A percentile compares a stretch with the other conserved stretches of the same genome.
phyloP scores from a whole-genome alignment of 2,113 vertebrate species.

The Catagonus wagneri region DNA sequence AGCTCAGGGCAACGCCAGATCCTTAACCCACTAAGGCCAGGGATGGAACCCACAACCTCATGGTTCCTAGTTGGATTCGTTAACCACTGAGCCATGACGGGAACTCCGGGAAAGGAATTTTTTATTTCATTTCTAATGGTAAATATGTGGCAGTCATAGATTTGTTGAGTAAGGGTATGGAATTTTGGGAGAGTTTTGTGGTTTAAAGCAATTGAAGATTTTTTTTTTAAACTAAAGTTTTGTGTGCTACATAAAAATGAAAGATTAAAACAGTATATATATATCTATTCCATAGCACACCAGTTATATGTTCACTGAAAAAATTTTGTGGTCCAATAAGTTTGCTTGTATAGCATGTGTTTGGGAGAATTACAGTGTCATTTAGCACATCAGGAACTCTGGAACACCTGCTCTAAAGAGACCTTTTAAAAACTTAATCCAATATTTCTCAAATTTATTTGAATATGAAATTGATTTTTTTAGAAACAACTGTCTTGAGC shows the following conservation, averaged over 20 bases:
- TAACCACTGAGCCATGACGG: too few species aligned
- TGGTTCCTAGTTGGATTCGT: too few species aligned
- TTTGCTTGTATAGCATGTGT: not conserved
- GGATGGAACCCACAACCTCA: too few species aligned
- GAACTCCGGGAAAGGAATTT: not conserved
- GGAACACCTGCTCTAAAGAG: not conserved
- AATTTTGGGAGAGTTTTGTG: not conserved
- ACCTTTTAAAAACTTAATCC: not conserved
- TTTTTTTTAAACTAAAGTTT: not conserved
- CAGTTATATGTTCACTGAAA: not conserved
- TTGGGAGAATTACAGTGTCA: not conserved
- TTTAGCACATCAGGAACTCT: not conserved
- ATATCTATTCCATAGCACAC: not conserved
- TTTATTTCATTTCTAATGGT: conserved; percentile 11
- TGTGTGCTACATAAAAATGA: not conserved
- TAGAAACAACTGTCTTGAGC: not conserved
- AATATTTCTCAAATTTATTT: conserved; percentile 27
- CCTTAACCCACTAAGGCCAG: too few species aligned
- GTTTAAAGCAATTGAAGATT: not conserved
- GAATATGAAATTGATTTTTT: not conserved
- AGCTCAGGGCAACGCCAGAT: too few species aligned
- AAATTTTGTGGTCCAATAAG: not conserved
- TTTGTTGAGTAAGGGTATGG: conserved; percentile 22
- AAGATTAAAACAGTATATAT: not conserved
- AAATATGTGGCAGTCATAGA: not conserved